These are phyloP conservation scores for Siniperca scherzeri DNA, from an alignment of 2,797 vertebrate species.

Conservation along the genomic window DNA sequence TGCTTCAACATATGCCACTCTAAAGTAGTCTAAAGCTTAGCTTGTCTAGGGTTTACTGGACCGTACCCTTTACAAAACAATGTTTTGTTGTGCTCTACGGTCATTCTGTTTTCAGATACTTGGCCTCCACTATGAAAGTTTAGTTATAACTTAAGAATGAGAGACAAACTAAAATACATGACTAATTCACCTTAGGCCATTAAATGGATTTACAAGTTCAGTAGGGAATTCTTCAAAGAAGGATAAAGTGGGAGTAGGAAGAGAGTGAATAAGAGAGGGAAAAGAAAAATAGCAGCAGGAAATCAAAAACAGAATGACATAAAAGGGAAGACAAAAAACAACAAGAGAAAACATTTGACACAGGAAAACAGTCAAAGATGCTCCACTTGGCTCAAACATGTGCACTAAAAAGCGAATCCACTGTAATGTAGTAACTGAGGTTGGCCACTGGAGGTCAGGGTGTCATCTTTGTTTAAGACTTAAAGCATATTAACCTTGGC, in stretches of 20 bases:
- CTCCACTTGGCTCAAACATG: neutral
- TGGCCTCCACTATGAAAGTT: neutral
- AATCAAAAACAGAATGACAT: conserved; percentile 27
- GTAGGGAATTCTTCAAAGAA: conserved; percentile 7
- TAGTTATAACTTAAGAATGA: neutral
- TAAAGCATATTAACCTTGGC: conserved; percentile 58
- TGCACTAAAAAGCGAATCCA: neutral
- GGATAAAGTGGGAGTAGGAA: neutral
- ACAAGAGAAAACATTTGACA: neutral
- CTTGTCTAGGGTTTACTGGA: neutral
- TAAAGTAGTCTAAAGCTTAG: neutral
- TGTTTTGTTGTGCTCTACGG: neutral
- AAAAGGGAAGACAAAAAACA: neutral
- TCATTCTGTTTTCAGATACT: conserved; percentile 7
- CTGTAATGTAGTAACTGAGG: conserved; percentile 64
- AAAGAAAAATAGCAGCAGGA: conserved; percentile 14
- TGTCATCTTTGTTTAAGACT: conserved; percentile 52
- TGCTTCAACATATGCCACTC: neutral
- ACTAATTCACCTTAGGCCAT: neutral
- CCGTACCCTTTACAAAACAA: neutral
- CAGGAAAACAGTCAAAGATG: neutral
- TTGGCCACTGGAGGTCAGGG: conserved; percentile 83
- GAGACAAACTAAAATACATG: neutral
- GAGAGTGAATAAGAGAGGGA: neutral
- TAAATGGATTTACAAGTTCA: neutral